Evolutionary conservation across 2,888 invertebrate genomes (phyloP), one percentile per base, ranked within the genome.

Genomic region (Polydrusus tereticollis): DNA sequence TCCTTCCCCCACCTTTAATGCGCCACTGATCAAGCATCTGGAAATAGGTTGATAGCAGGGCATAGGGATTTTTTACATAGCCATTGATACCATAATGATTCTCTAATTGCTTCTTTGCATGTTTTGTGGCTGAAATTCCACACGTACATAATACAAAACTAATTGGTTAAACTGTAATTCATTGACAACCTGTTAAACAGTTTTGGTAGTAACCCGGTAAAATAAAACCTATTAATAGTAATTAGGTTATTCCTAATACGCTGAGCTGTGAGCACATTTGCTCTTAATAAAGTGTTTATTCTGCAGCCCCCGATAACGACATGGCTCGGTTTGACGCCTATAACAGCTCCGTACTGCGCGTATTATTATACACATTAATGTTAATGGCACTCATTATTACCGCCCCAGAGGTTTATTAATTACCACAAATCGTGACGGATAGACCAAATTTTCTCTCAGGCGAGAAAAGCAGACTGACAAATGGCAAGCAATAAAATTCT

Each of bases 231-330:
- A 73, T 69, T 73, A 73, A 73, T 73, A 70, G 69, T 73, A 73
- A 73, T 73, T 73, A 66, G 73, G 69, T 73, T 73, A 70, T 73
- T 73, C 69, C 74, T 74, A 71, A 74, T 70, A 74, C 59, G 68
- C 74, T 68, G 63, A 67, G 74, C 68, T 72, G 69, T 68, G 72
- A 74, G 69, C 69, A 74, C 71, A 74, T 74, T 74, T 69, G 74
- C 69, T 72, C 69, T 72, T 74, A 74, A 74, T 74, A 74, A 74
- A 74, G 74, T 74, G 74, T 74, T 74, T 74, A 74, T 74, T 74
- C 69, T 74, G 74, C 72, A 71, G 57, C 66, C 71, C 67, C 59
- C 71, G 71, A 74, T 74, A 74, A 74, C 74, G 72, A 74, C 72
- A 65, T 72, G 45, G 72, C 74, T 52, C 64, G 66, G 69, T 68